phyloP scores from a whole-genome alignment of 92 coral and sea anemone species.

The Chrysogorgia sp. region DNA sequence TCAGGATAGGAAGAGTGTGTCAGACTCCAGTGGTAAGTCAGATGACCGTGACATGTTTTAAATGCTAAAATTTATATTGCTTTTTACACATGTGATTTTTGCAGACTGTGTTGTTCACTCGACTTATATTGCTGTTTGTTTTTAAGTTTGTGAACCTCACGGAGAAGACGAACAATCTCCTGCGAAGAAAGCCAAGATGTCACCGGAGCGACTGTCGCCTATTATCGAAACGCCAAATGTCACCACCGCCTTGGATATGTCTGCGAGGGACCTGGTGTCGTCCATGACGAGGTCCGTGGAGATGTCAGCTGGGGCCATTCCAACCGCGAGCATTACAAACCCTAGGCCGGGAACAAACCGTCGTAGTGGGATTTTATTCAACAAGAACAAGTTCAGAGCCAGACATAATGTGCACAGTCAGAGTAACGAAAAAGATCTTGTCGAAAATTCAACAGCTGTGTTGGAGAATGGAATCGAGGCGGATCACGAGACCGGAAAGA shows the following conservation, averaged over 20 bases:
- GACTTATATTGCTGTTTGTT: background rate
- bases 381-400: conserved; percentile 89
- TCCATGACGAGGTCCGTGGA: conserved; percentile 50
- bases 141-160: conserved; percentile 12
- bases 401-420: conserved; percentile 78
- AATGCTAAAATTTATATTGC: no score
- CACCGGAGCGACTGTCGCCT: conserved; percentile 49
- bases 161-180: conserved; percentile 24
- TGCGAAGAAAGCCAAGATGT: conserved; percentile 34
- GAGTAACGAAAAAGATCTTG: conserved; percentile 64
- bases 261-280: conserved; percentile 45
- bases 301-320: conserved; percentile 55
- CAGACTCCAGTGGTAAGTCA: conserved; percentile 93
- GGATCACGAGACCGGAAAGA: conserved; percentile 1
- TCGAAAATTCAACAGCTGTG: background rate
- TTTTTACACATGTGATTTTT: no score
- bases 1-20: conserved; percentile 72
- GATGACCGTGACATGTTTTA: no score
- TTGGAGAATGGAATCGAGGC: conserved; percentile 38
- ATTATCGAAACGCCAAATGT: conserved; percentile 44
- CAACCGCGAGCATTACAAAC: conserved; percentile 78
- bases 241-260: conserved; percentile 22
- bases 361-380: conserved; percentile 97
- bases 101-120: no score
- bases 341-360: conserved; percentile 99